phyloP scores from a whole-genome alignment of 2,888 invertebrate species.

The Drosophila melanosoma region DNA sequence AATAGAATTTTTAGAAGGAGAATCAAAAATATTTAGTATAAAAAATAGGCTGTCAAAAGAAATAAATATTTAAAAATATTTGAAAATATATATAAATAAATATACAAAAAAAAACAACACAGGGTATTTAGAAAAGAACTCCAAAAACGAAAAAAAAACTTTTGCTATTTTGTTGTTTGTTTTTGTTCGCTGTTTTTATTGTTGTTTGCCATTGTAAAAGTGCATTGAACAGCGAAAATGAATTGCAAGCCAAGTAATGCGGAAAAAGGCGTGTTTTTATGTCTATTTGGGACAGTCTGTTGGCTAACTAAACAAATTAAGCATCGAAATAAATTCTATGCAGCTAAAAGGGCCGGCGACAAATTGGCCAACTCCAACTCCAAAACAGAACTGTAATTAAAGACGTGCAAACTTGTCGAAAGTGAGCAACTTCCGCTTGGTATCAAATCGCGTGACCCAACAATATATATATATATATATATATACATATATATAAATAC shows the following conservation, averaged over 20 bases:
- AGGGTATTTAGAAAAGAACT: not conserved
- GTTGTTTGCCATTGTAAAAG: slow-evolving; percentile 67
- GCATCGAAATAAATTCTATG: slow-evolving; percentile 43
- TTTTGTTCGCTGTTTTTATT: slow-evolving; percentile 7
- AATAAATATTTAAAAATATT: not conserved
- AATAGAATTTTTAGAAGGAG: not conserved
- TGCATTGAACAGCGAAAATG: slow-evolving; percentile 81
- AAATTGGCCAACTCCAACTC: slow-evolving; percentile 22
- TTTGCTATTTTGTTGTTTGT: slow-evolving; percentile 52
- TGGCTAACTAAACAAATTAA: slow-evolving; percentile 28
- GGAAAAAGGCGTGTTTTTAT: slow-evolving; percentile 71
- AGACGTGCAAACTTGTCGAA: slow-evolving; percentile 71
- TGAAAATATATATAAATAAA: not conserved
- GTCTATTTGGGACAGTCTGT: slow-evolving; percentile 57
- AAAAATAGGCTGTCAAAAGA: not conserved
- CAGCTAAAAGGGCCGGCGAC: slow-evolving; percentile 22
- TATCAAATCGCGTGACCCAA: slow-evolving; percentile 58
- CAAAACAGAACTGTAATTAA: slow-evolving; percentile 42
- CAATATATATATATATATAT: not conserved
- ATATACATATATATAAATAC: not conserved
- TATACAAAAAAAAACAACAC: not conserved
- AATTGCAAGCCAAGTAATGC: slow-evolving; percentile 74
- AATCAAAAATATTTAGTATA: not conserved
- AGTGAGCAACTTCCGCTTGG: slow-evolving; percentile 63
- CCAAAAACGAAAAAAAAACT: slow-evolving; percentile 29